Conservation (phyloP, 1,140 invertebrate genomes). For the Cydia fagiglandana region DNA sequence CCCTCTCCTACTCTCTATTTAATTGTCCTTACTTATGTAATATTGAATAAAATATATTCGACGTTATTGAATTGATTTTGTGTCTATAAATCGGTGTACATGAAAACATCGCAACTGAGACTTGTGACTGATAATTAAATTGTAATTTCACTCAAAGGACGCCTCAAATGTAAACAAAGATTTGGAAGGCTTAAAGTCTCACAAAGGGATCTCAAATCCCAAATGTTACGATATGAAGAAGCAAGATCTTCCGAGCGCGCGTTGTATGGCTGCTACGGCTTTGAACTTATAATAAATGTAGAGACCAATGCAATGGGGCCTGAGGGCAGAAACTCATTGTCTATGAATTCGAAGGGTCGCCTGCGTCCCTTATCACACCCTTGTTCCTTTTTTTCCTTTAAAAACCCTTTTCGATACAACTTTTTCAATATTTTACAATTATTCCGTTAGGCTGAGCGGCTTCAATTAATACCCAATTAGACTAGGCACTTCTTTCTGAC, state of each 20-base stretch:
- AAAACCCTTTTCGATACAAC: constrained; percentile 20
- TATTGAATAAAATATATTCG: no score
- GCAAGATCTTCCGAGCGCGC: neutral
- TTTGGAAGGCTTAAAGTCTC: no score
- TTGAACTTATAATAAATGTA: constrained; percentile 26
- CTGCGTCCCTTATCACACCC: constrained; percentile 16
- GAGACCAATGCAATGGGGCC: constrained; percentile 4
- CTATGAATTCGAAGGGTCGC: constrained; percentile 24
- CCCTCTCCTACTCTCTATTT: no score
- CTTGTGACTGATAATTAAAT: no score
- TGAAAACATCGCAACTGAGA: no score
- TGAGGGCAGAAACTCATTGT: constrained; percentile 19
- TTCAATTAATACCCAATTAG: constrained; percentile 7
- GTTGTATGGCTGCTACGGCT: neutral
- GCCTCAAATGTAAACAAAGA: no score
- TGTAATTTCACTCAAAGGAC: no score
- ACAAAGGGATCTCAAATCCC: no score
- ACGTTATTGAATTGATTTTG: no score
- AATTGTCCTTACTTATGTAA: no score
- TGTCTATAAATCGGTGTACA: no score
- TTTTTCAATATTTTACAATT: constrained; percentile 28
- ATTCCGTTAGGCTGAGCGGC: neutral
- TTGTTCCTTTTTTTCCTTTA: constrained; percentile 17
- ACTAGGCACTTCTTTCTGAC: neutral
- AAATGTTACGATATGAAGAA: neutral